Evolutionary conservation across 1,140 invertebrate genomes (phyloP), one percentile per base, ranked within the genome.

Genomic region (Drosophila neocordata): DNA sequence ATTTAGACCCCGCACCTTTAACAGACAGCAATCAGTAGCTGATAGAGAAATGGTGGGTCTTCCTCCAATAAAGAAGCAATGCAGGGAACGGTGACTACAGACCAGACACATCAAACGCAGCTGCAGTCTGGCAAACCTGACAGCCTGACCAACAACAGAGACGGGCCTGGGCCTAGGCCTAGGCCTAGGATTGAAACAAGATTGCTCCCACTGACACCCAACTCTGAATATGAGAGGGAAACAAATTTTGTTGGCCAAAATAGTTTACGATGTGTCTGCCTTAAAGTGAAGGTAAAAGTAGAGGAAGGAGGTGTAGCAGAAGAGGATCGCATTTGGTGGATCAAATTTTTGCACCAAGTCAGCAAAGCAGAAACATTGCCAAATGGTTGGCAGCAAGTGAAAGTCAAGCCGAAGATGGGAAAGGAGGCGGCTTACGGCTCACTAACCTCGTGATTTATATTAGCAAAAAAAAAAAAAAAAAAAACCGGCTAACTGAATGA

Each of bases 401-500:
- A 73, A 73, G 72, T 74, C 63, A 64, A 61, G 55, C 53, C 60
- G 15, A 48, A 48, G 41, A 48, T 48, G 41, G 41, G 15, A 20
- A 48, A 48, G 41, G 18, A 48, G 41, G 41, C 41, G 11, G 27
- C 76, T 70, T 81, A 85, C 70, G 85, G 76, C 82, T 85, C 82
- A 85, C 82, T 85, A 85, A 85, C 82, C 82, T 79, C 78, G 70
- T 85, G 82, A 85, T 85, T 85, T 85, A 85, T 80, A 64, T 71
- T 63, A 59, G 41, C 35, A 27, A 68, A 51, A 51, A 44, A 73
- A 31, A 31, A 31, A 0, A 62, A 65, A 67, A 68, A 69, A 57
- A 68, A 72, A 80, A 77, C 77, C 69, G 80, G 79, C 79, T 68
- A 64, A 55, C 52, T 55, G 48, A 55, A 37, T 37, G 62, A 67